Base-by-base conservation (phyloP, 1,140 invertebrate genomes). In the Aradophagus sp. region DNA sequence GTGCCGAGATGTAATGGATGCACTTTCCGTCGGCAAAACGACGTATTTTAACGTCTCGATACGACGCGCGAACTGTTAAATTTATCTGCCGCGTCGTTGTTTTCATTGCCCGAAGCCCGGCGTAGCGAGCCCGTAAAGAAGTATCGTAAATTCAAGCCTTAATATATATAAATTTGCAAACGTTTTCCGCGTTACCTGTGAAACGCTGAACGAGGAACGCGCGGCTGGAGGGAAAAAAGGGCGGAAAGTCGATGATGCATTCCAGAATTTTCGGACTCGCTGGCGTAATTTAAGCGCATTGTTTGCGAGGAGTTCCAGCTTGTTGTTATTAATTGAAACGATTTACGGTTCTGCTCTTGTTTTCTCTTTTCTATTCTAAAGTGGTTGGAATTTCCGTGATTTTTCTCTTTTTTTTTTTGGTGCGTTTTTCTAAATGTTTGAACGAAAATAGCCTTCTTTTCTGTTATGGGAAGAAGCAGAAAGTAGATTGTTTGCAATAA, bases 1-100 rank as follows among this genome's bases (percentile, higher is more conserved):
- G 42, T 45, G 53, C 50, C 35, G 39, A 31, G 48, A 55, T 38
- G 53, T 32, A 50, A 42, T 39, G 47, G 19, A 48, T 38, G 41
- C 55, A 61, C 47, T 53, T 47, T 45, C 17, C 38, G 41, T 42
- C 56, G 55, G 12, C 31, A 20, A 50, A 63, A 53, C 20, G 52
- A 53, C 41, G 52, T 58, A 62, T 70, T 70, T 62, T 61, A 55
- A 61, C 42, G 34, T 68, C 29, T 35, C 42, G 35, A 35, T 56
- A 50, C 26, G 14, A 53, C 31, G 23, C 29, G 14, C 34, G 15
- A 38, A 20, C 56, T 61, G 15, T 69, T 41, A 69, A 61, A 62
- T 69, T 67, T 67, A 67, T 59, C 39, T 55, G 44, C 45, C 27
- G 23, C 50, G 48, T 55, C 55, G 56, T 56, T 69, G 65, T 59